A percentile compares a stretch with the other conserved stretches of the same genome.
phyloP scores from a whole-genome alignment of 2,797 vertebrate species.

The Gallinago nigripennis region DNA sequence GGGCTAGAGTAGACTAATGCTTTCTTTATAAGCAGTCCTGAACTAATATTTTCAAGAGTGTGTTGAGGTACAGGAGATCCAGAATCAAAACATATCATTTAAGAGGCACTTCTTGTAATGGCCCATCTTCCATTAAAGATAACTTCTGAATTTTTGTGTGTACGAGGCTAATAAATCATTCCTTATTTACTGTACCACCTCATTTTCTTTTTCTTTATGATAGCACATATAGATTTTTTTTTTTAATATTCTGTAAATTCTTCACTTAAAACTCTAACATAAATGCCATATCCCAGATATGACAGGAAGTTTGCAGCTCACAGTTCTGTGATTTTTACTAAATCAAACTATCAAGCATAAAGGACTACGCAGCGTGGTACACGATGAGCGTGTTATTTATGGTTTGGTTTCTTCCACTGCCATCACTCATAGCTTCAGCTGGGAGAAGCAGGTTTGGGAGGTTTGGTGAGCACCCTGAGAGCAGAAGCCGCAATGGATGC shows the following conservation, averaged over 20 bases:
- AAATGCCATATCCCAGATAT: rapidly evolving
- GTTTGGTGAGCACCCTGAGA: background rate
- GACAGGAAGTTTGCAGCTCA: background rate
- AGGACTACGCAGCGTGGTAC: rapidly evolving
- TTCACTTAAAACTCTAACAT: background rate
- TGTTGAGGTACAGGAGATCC: background rate
- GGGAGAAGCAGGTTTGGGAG: background rate
- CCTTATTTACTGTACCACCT: background rate
- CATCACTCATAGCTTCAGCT: background rate
- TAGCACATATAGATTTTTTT: too few relatives aligned
- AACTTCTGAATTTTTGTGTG: background rate
- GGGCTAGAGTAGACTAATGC: background rate
- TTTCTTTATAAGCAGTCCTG: background rate
- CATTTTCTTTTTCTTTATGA: background rate
- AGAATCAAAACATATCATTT: background rate
- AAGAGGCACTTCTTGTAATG: background rate
- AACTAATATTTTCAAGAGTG: background rate
- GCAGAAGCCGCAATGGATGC: background rate
- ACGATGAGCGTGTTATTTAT: rapidly evolving
- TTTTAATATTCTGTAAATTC: background rate
- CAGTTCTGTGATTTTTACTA: background rate
- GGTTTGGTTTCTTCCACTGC: background rate
- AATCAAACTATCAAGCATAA: rapidly evolving
- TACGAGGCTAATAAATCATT: background rate
- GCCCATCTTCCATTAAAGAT: background rate